Percentiles rank a stretch among this genome's conserved stretches.
phyloP scores from a whole-genome alignment of 1,140 invertebrate genomes.

The Leptinotarsa undecemlineata region DNA sequence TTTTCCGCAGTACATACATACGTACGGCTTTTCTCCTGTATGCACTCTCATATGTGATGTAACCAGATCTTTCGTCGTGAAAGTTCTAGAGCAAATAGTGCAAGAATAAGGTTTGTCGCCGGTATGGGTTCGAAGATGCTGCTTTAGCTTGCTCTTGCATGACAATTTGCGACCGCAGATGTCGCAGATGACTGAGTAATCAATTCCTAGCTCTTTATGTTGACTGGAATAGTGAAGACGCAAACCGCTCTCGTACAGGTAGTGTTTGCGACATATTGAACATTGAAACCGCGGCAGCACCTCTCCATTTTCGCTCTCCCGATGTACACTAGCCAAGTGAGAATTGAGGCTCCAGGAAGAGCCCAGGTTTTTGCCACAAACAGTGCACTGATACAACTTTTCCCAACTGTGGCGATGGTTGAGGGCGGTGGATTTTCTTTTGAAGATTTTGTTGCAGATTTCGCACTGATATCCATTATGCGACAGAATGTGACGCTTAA shows the following conservation, averaged over 20 bases:
- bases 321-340: constrained; percentile 50
- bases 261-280: constrained; percentile 50
- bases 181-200: constrained; percentile 61
- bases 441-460: constrained; percentile 31
- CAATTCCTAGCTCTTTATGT: constrained; percentile 43
- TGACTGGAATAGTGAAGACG: constrained; percentile 48
- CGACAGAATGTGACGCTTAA: constrained; percentile 25
- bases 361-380: constrained; percentile 60
- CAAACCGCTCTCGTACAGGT: constrained; percentile 49
- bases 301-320: constrained; percentile 49
- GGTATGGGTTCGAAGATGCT: constrained; percentile 54
- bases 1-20: constrained; percentile 47
- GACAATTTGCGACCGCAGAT: constrained; percentile 79
- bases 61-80: constrained; percentile 48
- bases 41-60: constrained; percentile 47
- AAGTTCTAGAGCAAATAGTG: constrained; percentile 46
- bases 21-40: constrained; percentile 40
- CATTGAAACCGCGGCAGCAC: constrained; percentile 50
- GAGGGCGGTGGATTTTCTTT: constrained; percentile 10
- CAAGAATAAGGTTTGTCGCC: constrained; percentile 51
- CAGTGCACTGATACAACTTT: constrained; percentile 71
- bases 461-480: constrained; percentile 31
- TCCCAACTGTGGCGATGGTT: constrained; percentile 69
- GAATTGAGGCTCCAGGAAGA: constrained; percentile 50
- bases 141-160: constrained; percentile 69